Evolutionary conservation across 2,888 invertebrate species (phyloP).

Genomic region (Ommatoiulus sabulosus): DNA sequence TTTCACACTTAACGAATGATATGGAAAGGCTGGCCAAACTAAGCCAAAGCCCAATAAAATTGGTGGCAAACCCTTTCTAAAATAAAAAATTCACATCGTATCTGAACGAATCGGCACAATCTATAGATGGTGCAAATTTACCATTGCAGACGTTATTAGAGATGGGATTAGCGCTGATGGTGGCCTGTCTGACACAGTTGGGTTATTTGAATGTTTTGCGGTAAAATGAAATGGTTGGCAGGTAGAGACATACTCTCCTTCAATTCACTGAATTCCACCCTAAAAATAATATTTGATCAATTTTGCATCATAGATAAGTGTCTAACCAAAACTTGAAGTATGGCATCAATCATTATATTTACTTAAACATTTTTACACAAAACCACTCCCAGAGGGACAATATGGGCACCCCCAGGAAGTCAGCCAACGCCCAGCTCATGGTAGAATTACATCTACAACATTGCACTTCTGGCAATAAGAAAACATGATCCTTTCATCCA

Average conservation of each 20-base stretch:
- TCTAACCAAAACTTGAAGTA: neutral
- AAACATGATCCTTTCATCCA: neutral
- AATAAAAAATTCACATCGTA: neutral
- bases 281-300: neutral
- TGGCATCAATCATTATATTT: neutral
- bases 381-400: neutral
- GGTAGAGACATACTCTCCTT: neutral
- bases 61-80: neutral
- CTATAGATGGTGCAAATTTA: neutral
- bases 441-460: neutral
- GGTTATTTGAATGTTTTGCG: neutral
- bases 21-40: neutral
- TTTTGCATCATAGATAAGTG: constrained; percentile 8
- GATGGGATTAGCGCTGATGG: neutral
- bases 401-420: neutral
- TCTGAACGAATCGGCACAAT: neutral
- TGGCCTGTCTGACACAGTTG: neutral
- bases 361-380: constrained; percentile 38
- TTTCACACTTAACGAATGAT: neutral
- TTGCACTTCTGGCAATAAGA: too few species aligned
- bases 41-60: neutral
- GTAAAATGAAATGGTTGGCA: neutral
- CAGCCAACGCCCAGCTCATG: constrained; percentile 13
- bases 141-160: too few species aligned
- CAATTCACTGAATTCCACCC: neutral